Evolutionary conservation across 2,113 vertebrate genomes (phyloP).

Genomic region (Furnarius figulus): DNA sequence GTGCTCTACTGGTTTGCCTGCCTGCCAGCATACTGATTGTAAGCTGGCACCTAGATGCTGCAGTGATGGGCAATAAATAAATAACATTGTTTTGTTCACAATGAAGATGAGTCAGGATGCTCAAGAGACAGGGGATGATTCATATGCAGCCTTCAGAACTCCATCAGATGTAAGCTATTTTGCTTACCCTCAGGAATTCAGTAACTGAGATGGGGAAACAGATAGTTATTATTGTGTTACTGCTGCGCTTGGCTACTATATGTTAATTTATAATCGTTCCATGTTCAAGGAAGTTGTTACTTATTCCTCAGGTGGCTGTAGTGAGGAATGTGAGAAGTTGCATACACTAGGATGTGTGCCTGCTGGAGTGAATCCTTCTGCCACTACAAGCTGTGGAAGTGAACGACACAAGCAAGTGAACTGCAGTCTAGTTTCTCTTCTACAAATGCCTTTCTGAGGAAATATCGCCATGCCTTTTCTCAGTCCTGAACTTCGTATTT

Average conservation of each 20-base stretch:
- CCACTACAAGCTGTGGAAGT: not conserved
- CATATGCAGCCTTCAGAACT: slow-evolving; percentile 6
- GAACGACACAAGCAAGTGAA: not conserved
- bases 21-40: not conserved
- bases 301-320: not conserved
- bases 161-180: slow-evolving; percentile 52
- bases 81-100: slow-evolving; percentile 63
- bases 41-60: slow-evolving; percentile 13
- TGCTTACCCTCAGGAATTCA: slow-evolving; percentile 41
- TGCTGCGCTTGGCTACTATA: slow-evolving; percentile 22
- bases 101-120: slow-evolving; percentile 67
- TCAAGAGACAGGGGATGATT: slow-evolving; percentile 60
- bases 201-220: not conserved
- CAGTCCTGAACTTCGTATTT: not conserved
- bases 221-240: not conserved
- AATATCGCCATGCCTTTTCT: not conserved
- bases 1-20: not conserved
- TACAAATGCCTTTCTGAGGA: not conserved
- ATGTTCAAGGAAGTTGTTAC: not conserved
- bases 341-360: not conserved
- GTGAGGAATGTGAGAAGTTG: not conserved
- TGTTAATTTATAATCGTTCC: not conserved
- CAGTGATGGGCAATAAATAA: slow-evolving; percentile 13
- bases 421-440: not conserved
- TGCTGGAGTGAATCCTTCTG: not conserved